Conservation (phyloP, 1,140 invertebrate species). For the Drosophila bifasciata region DNA sequence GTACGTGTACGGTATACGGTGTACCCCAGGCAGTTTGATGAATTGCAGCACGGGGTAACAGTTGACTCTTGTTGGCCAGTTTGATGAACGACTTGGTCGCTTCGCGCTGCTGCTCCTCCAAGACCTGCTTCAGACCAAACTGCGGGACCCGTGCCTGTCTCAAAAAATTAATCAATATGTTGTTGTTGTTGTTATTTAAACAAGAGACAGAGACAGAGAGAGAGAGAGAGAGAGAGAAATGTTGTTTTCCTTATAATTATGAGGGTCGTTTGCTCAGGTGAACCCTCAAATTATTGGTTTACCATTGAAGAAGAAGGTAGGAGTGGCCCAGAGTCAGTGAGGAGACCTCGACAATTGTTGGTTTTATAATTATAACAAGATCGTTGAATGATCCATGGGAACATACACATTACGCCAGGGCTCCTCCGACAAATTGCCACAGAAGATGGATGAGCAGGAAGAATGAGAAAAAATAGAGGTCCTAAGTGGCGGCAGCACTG, state of each 20-base stretch:
- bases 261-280: conserved; percentile 68
- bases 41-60: conserved; percentile 61
- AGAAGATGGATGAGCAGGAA: conserved; percentile 12
- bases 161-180: conserved; percentile 72
- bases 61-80: conserved; percentile 38
- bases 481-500: conserved; percentile 26
- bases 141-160: conserved; percentile 31
- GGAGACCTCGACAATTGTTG: conserved; percentile 43
- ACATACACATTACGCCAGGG: conserved; percentile 11
- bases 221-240: conserved; percentile 34
- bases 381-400: conserved; percentile 45
- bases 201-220: conserved; percentile 20
- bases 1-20: conserved; percentile 12
- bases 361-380: conserved; percentile 54
- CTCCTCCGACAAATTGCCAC: conserved; percentile 21
- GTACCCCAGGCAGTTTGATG: conserved; percentile 55
- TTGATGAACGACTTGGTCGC: conserved; percentile 58
- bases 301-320: conserved; percentile 41
- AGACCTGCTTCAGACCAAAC: conserved; percentile 40
- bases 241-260: conserved; percentile 66
- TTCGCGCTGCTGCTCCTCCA: neutral
- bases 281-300: conserved; percentile 68
- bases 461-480: conserved; percentile 1
- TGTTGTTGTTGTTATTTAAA: conserved; percentile 59
- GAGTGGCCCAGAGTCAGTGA: conserved; percentile 31